These are phyloP conservation scores for Nomada ferruginata DNA, from an alignment of 2,888 invertebrate genomes.

Conservation along the genomic window DNA sequence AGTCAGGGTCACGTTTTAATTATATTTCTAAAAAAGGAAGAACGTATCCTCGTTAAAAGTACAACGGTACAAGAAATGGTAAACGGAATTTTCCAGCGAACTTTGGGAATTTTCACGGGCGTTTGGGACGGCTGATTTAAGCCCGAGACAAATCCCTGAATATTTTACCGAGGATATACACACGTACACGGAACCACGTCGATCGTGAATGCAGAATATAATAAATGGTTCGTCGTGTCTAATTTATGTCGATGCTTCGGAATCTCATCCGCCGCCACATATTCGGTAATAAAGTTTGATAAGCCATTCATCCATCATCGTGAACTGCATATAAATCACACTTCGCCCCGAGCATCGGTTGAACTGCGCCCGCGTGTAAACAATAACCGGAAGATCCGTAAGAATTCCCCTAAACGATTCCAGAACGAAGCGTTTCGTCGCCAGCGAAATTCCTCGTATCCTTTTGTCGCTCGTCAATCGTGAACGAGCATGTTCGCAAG, in stretches of 20 bases:
- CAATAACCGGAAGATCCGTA: slow-evolving; percentile 28
- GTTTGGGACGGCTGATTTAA: too few species aligned
- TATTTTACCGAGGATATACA: too few species aligned
- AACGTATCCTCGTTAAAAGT: neutral
- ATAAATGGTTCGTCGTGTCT: slow-evolving; percentile 39
- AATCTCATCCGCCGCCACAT: slow-evolving; percentile 7
- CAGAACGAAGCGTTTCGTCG: neutral
- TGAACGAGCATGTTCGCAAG: neutral
- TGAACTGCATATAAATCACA: slow-evolving; percentile 51
- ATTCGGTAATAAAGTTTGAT: slow-evolving; percentile 52
- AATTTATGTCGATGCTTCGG: slow-evolving; percentile 39
- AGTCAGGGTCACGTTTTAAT: too few species aligned
- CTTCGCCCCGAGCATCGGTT: neutral
- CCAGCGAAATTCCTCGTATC: neutral
- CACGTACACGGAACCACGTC: too few species aligned
- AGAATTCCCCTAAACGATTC: slow-evolving; percentile 23
- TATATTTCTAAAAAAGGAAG: neutral
- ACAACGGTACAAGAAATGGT: too few species aligned
- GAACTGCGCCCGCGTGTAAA: slow-evolving; percentile 26
- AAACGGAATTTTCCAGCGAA: too few species aligned
- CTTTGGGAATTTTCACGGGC: too few species aligned
- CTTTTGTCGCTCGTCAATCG: too few species aligned
- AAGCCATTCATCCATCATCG: slow-evolving; percentile 51
- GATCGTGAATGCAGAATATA: neutral
- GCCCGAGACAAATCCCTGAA: too few species aligned